Base-by-base conservation (phyloP, 2,113 vertebrate species). In the Rhinopomastus cyanomelas region DNA sequence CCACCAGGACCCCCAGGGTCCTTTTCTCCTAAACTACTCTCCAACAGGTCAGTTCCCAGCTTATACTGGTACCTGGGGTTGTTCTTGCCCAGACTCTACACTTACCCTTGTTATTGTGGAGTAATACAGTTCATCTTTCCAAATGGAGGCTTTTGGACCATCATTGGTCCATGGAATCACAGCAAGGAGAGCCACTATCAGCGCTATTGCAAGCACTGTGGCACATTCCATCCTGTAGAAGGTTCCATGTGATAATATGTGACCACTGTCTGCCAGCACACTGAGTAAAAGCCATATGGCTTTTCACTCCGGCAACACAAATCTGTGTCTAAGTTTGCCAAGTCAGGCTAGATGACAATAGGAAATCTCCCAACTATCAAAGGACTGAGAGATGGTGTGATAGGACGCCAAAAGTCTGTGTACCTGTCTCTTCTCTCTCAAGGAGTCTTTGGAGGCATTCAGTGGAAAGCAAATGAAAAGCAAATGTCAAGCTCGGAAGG, bases 401-500 rank as follows among this genome's bases (percentile, higher is more conserved):
- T 66, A 81, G 61, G 29, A 46, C 39, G 16, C 14, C 69, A 60
- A 60, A 26, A 92, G 6, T 21, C 32, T 39, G 12, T 72, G 3
- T 25, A 46, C 60, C 25, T 57, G 34, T 12, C 30, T 7, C 23
- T 80, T 39, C 11, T 39, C 9, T 36, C 42, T 83, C 77, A 74
- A 53, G 13, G 25, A 51, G 11, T 44, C 39, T 55, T 86, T 83
- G 32, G 21, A 90, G 21, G 12, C 23, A 57, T 65, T 75, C 20
- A 52, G 18, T 56, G 30, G 72, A 53, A 88, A 76, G 56, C 3
- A 65, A 64, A 81, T 37, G 2, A 49, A 81, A 89, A 84, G 25
- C 12, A n/a, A 37, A 68, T 3, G 5, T 39, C 39, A 44, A 0
- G 18, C 3, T 76, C 4, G 32, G 48, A 74, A 12, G 2, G 2